Evolutionary conservation across 2,113 vertebrate genomes (phyloP).

Genomic region (Cairina moschata): DNA sequence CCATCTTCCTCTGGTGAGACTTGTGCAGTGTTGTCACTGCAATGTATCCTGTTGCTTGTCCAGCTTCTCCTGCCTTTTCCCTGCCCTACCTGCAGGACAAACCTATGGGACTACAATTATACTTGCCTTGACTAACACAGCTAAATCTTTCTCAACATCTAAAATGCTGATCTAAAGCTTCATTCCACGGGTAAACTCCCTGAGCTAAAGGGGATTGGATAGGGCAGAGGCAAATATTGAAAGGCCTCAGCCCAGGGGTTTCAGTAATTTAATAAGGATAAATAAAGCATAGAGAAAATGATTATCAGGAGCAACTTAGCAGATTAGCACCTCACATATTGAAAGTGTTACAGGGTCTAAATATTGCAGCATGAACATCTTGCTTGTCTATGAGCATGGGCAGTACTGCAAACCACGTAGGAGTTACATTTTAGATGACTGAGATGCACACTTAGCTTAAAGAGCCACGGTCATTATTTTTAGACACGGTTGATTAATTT

Average conservation of each 20-base stretch:
- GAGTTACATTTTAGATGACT: constrained; percentile 32
- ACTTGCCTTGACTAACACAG: background rate
- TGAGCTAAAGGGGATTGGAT: background rate
- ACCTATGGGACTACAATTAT: background rate
- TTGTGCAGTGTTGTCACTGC: background rate
- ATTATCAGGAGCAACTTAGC: constrained; percentile 25
- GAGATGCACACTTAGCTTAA: constrained; percentile 28
- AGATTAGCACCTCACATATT: constrained; percentile 41
- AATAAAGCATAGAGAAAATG: constrained; percentile 60
- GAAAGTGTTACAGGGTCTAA: constrained; percentile 32
- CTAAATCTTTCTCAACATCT: background rate
- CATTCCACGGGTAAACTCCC: background rate
- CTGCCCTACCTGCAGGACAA: background rate
- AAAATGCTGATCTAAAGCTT: background rate
- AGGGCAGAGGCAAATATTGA: background rate
- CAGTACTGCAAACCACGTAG: background rate
- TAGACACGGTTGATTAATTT: constrained; percentile 38
- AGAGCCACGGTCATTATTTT: constrained; percentile 35
- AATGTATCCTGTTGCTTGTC: background rate
- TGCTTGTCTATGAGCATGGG: constrained; percentile 24
- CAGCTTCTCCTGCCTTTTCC: background rate
- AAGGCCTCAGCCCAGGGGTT: background rate
- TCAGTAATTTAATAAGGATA: constrained; percentile 26
- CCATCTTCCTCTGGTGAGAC: background rate
- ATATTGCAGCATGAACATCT: constrained; percentile 30